A percentile compares a stretch with the other conserved stretches of the same genome.
phyloP scores from a whole-genome alignment of 2,797 vertebrate species.

The Glossophaga mutica region DNA sequence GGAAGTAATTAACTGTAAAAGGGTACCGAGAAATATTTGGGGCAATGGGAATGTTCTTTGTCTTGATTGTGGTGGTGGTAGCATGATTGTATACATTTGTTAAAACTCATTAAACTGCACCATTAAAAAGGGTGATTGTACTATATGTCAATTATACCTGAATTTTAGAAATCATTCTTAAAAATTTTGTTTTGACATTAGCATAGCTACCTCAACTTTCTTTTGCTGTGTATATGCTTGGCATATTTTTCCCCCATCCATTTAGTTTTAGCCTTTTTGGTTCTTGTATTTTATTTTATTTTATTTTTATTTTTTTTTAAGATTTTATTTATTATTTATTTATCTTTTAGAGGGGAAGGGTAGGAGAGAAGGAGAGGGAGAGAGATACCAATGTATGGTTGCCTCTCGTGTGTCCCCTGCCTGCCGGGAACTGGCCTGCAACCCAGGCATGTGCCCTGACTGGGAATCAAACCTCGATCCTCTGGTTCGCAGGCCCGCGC shows the following conservation, averaged over 20 bases:
- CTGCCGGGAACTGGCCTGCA: no score
- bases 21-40: background rate
- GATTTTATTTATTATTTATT: no score
- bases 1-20: background rate
- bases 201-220: background rate
- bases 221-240: conserved; percentile 15
- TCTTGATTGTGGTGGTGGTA: background rate
- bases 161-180: background rate
- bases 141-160: background rate
- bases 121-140: background rate
- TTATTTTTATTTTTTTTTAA: no score
- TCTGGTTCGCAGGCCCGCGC: no score
- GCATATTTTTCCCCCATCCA: background rate
- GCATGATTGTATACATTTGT: background rate
- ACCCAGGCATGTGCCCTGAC: no score
- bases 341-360: no score
- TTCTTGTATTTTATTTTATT: background rate
- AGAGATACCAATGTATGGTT: no score
- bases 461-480: no score
- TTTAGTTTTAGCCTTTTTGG: background rate
- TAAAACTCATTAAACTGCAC: background rate
- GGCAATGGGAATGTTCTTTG: background rate
- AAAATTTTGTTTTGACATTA: background rate
- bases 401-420: no score
- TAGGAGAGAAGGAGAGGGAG: no score